Evolutionary conservation across 2,113 vertebrate genomes (phyloP), one percentile per base, ranked within the genome.

Genomic region (Noctilio leporinus): DNA sequence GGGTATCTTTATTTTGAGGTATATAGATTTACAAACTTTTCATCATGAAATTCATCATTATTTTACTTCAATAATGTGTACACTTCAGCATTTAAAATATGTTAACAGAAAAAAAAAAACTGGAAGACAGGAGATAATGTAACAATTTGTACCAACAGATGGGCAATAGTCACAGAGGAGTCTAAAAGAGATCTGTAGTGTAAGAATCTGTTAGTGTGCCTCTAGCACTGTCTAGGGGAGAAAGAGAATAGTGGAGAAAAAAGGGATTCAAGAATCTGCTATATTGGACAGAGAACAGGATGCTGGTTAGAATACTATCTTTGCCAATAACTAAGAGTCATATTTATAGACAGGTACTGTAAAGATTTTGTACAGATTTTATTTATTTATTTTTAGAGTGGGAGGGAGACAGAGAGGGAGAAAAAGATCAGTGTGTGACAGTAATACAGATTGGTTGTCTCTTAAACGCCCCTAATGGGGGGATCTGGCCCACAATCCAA

Each of bases 201-300:
- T 73, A 89, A 83, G 51, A 95, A 47, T 93, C 78, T 92, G 87
- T 92, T 93, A 78, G 90, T 86, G 94, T 87, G 59, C 47, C 64
- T 97, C 84, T 96, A 96, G 96, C 96, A 96, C 92, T 95, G 95
- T 95, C 92, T 96, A 96, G 96, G 92, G 95, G 95, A 97, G 80
- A 94, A 95, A 86, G 33, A 88, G 92, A 96, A 93, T 67, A 96
- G 55, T 75, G 59, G 38, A 93, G 67, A 53, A 78, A 94, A 72
- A 85, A 91, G 65, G 6, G 43, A 95, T 72, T 89, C 51, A 93
- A 89, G 75, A 90, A 49, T 77, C 40, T 96, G 73, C 64, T 62
- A 15, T 73, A 73, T 40, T 89, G 38, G 38, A 70, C 9, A 91
- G 76, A 73, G 22, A 55, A 62, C 40, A 96, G 59, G 64, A 78